A percentile compares a stretch with the other conserved stretches of the same genome.
Conservation (phyloP, 2,888 invertebrate species). For the Xestia xanthographa region DNA sequence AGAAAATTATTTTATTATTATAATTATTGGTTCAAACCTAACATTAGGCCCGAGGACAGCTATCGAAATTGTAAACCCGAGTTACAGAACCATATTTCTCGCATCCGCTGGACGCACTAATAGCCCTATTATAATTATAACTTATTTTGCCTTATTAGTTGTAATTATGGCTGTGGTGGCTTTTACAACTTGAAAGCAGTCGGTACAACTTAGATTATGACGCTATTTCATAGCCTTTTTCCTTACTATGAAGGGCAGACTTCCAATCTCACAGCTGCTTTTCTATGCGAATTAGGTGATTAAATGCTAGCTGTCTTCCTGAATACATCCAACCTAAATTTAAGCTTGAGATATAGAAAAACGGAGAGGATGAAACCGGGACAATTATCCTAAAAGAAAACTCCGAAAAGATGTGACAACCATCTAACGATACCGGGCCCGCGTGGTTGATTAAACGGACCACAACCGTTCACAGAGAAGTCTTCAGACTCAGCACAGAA, state of each 20-base stretch:
- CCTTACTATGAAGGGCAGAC: conserved; percentile 23
- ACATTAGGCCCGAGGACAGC: conserved; percentile 47
- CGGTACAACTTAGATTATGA: conserved; percentile 29
- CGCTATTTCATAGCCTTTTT: conserved; percentile 2
- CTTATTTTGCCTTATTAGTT: conserved; percentile 68
- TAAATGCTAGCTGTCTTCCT: not conserved
- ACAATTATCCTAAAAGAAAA: not conserved
- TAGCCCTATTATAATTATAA: conserved; percentile 71
- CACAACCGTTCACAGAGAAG: not conserved
- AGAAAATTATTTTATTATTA: conserved; percentile 46
- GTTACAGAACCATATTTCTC: conserved; percentile 72
- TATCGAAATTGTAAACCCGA: conserved; percentile 70
- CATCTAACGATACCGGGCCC: not conserved
- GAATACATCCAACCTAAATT: not conserved
- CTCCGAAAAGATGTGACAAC: not conserved
- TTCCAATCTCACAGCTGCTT: not conserved
- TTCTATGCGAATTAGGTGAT: not conserved
- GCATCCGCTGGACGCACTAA: conserved; percentile 77
- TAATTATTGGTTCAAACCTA: conserved; percentile 9
- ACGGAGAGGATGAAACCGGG: not conserved
- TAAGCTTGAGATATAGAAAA: not conserved
- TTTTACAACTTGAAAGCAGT: conserved; percentile 66
- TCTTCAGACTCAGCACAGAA: not conserved
- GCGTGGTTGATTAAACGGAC: too few species aligned
- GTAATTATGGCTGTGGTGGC: conserved; percentile 72